These are phyloP conservation scores for Epizoanthus scotinus DNA, from an alignment of 92 coral and sea anemone species.

Conservation along the genomic window DNA sequence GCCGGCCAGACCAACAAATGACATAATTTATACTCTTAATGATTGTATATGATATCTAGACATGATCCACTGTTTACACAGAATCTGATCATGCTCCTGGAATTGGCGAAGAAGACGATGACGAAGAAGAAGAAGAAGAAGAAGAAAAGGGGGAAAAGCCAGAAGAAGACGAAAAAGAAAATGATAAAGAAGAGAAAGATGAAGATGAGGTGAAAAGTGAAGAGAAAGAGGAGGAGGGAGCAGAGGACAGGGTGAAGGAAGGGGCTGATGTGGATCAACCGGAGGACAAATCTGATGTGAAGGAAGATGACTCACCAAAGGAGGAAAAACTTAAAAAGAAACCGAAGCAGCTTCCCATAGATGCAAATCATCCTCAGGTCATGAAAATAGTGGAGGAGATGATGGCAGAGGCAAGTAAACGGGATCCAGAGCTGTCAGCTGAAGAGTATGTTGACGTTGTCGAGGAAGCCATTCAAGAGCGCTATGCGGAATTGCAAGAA, in stretches of 20 bases:
- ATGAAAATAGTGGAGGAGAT: conserved; percentile 74
- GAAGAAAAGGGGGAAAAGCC: conserved; percentile 52
- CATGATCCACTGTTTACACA: not conserved
- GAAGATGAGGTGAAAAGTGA: conserved; percentile 40
- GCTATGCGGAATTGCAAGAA: conserved; percentile 77
- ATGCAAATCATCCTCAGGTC: conserved; percentile 93
- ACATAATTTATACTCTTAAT: no score
- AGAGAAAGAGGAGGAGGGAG: conserved; percentile 51
- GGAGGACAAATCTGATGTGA: conserved; percentile 38
- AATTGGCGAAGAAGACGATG: not conserved
- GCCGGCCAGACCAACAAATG: no score
- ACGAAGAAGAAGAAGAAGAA: conserved; percentile 20
- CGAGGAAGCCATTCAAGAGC: conserved; percentile 87
- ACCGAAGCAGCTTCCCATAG: conserved; percentile 63
- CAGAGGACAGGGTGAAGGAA: not conserved
- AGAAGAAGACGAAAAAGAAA: conserved; percentile 40
- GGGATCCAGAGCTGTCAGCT: conserved; percentile 84
- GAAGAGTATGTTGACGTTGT: conserved; percentile 92
- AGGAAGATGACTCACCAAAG: conserved; percentile 41
- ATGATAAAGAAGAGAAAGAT: conserved; percentile 37
- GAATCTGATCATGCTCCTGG: conserved; percentile 1
- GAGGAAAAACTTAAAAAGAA: conserved; percentile 25
- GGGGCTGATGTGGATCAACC: conserved; percentile 3
- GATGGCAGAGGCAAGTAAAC: conserved; percentile 82
- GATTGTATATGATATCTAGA: not conserved